Percentiles rank a stretch among this genome's conserved stretches.
Evolutionary conservation across 2,888 invertebrate genomes (phyloP).

Genomic region (Sarcophaga caerulescens): DNA sequence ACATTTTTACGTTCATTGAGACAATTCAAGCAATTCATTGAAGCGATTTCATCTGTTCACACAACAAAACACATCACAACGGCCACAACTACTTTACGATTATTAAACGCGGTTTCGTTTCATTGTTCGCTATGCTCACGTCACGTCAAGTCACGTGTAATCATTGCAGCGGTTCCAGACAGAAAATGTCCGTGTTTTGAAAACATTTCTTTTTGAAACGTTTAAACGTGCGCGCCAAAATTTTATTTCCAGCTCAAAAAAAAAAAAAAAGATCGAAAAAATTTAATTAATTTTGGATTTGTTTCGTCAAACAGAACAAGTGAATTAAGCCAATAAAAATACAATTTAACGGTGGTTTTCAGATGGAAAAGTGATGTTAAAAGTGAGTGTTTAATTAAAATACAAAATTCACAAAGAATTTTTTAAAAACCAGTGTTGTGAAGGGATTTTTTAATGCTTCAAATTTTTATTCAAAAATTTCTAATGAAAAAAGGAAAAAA

Average conservation of each 20-base stretch:
- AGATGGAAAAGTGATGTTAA: no score
- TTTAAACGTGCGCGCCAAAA: conserved; percentile 62
- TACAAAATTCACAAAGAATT: no score
- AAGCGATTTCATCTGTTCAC: conserved; percentile 62
- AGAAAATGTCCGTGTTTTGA: not conserved
- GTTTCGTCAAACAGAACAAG: no score
- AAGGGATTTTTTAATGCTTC: no score
- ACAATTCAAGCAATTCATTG: conserved; percentile 40
- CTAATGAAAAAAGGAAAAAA: no score
- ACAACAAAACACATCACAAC: conserved; percentile 7
- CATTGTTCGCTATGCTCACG: not conserved
- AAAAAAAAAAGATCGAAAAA: not conserved
- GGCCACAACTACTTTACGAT: not conserved
- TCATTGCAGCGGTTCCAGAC: no score
- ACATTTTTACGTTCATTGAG: conserved; percentile 15
- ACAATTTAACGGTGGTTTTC: no score
- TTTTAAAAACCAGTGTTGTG: no score
- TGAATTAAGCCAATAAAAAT: no score
- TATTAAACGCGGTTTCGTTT: conserved; percentile 6
- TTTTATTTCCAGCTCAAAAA: not conserved
- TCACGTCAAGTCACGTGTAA: no score
- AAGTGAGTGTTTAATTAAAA: no score
- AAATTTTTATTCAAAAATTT: no score
- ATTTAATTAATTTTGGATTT: not conserved
- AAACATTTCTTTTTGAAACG: not conserved